Conservation (phyloP, 1,140 invertebrate genomes). For the Drosophila ambigua region DNA sequence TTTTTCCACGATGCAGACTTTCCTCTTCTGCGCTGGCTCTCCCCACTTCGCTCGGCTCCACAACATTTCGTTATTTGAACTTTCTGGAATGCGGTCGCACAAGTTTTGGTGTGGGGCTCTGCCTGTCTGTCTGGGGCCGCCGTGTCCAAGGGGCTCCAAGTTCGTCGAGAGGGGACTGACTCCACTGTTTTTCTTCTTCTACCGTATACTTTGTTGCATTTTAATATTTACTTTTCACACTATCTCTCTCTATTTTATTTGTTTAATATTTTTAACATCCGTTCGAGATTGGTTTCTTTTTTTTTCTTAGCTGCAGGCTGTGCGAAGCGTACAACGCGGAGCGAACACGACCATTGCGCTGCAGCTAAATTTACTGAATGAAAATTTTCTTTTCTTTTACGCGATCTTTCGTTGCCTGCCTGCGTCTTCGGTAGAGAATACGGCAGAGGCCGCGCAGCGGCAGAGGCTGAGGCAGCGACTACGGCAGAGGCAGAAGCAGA, state of each 20-base stretch:
- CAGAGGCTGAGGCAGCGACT: conserved; percentile 6
- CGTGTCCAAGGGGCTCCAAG: background rate
- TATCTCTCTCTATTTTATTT: conserved; percentile 23
- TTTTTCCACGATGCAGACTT: conserved; percentile 28
- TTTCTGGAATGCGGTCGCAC: conserved; percentile 79
- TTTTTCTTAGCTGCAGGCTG: conserved; percentile 3
- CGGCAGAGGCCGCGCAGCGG: conserved; percentile 2
- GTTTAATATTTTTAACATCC: conserved; percentile 24
- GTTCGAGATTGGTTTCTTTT: conserved; percentile 10
- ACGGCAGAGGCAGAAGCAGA: background rate
- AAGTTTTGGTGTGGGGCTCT: conserved; percentile 51
- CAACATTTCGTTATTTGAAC: conserved; percentile 69
- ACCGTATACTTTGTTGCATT: conserved; percentile 24
- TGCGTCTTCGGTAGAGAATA: conserved; percentile 7
- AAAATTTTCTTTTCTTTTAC: conserved; percentile 79
- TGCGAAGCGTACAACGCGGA: conserved; percentile 9
- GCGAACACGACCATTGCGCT: conserved; percentile 35
- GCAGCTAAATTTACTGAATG: conserved; percentile 40
- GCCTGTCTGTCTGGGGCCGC: conserved; percentile 15
- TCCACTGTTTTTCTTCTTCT: conserved; percentile 10
- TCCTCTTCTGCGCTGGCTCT: conserved; percentile 50
- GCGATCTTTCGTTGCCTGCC: conserved; percentile 68
- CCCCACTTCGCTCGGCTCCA: conserved; percentile 8
- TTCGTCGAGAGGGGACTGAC: background rate
- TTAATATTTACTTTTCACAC: conserved; percentile 60